These are phyloP conservation scores for Bucorvus abyssinicus DNA, from an alignment of 2,797 vertebrate species.

Conservation along the genomic window DNA sequence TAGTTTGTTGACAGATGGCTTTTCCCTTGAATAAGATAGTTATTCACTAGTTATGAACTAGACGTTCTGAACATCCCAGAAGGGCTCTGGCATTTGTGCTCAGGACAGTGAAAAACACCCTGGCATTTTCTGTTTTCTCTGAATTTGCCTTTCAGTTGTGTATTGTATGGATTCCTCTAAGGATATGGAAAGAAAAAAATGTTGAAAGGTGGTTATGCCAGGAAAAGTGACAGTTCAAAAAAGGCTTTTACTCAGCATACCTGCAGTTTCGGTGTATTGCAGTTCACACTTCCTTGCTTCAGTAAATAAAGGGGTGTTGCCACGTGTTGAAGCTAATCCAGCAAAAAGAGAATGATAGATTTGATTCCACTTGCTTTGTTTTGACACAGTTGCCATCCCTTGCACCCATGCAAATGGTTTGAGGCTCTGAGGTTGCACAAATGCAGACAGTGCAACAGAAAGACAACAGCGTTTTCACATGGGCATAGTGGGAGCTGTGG, in stretches of 20 bases:
- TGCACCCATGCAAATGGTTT: background rate
- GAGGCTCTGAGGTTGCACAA: background rate
- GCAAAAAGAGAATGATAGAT: background rate
- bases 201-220: background rate
- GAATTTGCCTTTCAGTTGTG: constrained; percentile 47
- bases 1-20: constrained; percentile 65
- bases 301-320: background rate
- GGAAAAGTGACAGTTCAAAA: background rate
- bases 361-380: constrained; percentile 9
- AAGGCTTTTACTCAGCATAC: background rate
- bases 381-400: background rate
- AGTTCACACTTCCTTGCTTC: background rate
- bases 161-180: constrained; percentile 20
- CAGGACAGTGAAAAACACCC: constrained; percentile 47
- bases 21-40: constrained; percentile 63
- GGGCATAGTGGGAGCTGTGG: background rate
- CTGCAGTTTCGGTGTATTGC: background rate
- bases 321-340: background rate
- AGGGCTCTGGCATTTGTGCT: constrained; percentile 56
- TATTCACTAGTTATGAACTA: background rate
- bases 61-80: constrained; percentile 62
- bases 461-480: background rate
- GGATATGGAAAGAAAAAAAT: constrained; percentile 12
- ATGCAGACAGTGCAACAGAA: background rate
- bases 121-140: constrained; percentile 43